Evolutionary conservation across 2,797 vertebrate species (phyloP), one percentile per base, ranked within the genome.

Genomic region (Linurgus olivaceus): DNA sequence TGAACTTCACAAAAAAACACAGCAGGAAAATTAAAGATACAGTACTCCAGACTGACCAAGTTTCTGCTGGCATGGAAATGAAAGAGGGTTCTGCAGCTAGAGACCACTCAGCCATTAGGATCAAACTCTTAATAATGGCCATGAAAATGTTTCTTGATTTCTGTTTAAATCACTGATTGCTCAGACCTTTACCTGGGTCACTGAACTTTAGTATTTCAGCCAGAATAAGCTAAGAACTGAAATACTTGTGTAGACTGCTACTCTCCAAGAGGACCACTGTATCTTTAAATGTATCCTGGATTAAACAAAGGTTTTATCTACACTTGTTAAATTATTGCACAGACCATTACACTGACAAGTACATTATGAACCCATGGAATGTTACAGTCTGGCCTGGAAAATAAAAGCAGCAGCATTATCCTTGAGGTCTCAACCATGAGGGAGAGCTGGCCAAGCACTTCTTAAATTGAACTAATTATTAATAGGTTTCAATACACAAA

Each of bases 281-380:
- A 92, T 92, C 94, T 95, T 96, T 93, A 96, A 93, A 73, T 23
- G 59, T 23, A 88, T 86, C 95, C 91, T 57, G 72, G 59, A 76
- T 86, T 86, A 79, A 94, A 91, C 88, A 94, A 78, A 94, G 62
- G 67, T 52, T 96, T 95, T 72, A 95, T 82, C 91, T 91, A 96
- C 89, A 94, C 31, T 91, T 35, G 68, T 95, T 94, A 93, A 94
- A 75, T 96, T 97, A 96, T 93, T 96, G 94, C 96, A 97, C 97
- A 80, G 94, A 90, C 86, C 90, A 88, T 93, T 94, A 97, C 95
- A 97, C 68, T 87, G 85, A 95, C 87, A 97, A 96, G 94, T 93
- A 96, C 91, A 88, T 61, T 55, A 92, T 80, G 92, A 92, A 94
- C 65, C 84, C 70, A 80, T 70, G 94, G 96, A 97, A 97, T 95